Evolutionary conservation across 2,888 invertebrate species (phyloP), one percentile per base, ranked within the genome.

Genomic region (Patella ulyssiponensis): DNA sequence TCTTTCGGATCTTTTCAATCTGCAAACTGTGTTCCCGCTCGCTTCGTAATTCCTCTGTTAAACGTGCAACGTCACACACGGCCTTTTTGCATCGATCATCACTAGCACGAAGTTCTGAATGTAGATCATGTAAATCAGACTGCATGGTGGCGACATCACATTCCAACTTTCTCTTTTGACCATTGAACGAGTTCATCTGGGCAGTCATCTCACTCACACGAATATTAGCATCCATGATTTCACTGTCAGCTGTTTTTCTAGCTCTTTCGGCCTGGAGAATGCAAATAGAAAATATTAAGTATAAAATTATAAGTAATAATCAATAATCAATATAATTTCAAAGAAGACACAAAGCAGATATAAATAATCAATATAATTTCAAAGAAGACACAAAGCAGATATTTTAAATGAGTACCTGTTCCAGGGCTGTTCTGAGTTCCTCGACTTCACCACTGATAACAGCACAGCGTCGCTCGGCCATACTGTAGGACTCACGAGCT

Each of bases 21-120:
- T 97, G 97, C 93, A 97, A 96, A 87, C 98, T 98, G 93, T 99
- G 98, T 91, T 99, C 99, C 93, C 99, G 99, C 93, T 99, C 99
- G 88, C 98, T 98, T 92, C 98, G 95, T 92, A 99, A 96, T 92
- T 99, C 99, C 93, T 99, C 98, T 86, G 99, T 98, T 83, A 99
- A 94, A 92, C 98, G 95, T 90, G 98, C 98, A 88, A 98, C 98
- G 93, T 99, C 99, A 71, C 85, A 85, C 79, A 86, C 81, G 12
- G 91, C 88, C 82, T 89, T 90, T 86, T 90, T 91, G 73, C 88
- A 84, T 51, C 88, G 84, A 94, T 99, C 99, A 93, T 99, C 99
- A 88, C 97, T 97, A 94, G 97, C 96, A 95, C 97, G 98, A 93
- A 98, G 97, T 93, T 99, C 99, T 94, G 97, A 97, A 93, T 98